Evolutionary conservation across 2,888 invertebrate genomes (phyloP).

Genomic region (Taenaris catops): DNA sequence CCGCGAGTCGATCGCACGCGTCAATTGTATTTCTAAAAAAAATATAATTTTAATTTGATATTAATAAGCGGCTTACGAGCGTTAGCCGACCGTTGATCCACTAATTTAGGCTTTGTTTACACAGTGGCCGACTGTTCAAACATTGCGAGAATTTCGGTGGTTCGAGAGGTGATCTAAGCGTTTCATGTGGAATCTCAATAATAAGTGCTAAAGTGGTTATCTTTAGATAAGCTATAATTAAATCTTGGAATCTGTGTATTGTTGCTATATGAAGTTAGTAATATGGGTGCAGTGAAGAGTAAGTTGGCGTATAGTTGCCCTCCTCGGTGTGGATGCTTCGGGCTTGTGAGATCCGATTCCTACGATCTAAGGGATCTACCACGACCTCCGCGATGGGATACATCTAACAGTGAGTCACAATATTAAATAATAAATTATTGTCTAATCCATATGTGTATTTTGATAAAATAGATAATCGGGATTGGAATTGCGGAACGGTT

Average conservation of each 20-base stretch:
- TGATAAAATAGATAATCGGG: too few species aligned
- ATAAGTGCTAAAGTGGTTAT: constrained; percentile 37
- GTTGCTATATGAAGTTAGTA: constrained; percentile 10
- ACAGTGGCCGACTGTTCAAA: constrained; percentile 40
- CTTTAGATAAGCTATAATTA: constrained; percentile 18
- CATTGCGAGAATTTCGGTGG: constrained; percentile 26
- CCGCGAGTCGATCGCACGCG: constrained; percentile 50
- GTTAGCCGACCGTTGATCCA: constrained; percentile 23
- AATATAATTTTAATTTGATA: constrained; percentile 23
- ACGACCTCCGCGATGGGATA: constrained; percentile 50
- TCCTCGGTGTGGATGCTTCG: constrained; percentile 42
- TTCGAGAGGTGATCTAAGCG: constrained; percentile 50
- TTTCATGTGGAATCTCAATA: constrained; percentile 33
- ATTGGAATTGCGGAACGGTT: too few species aligned
- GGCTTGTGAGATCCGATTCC: constrained; percentile 38
- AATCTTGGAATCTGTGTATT: constrained; percentile 13
- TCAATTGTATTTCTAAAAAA: constrained; percentile 18
- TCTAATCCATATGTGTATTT: too few species aligned
- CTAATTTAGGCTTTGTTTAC: constrained; percentile 50
- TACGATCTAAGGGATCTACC: constrained; percentile 62
- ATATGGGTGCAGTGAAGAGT: constrained; percentile 60
- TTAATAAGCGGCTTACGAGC: constrained; percentile 27
- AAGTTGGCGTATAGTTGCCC: constrained; percentile 44
- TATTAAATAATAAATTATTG: too few species aligned
- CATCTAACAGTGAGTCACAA: constrained; percentile 47